phyloP scores from a whole-genome alignment of 2,797 vertebrate species.

The Mionectes olivaceus region DNA sequence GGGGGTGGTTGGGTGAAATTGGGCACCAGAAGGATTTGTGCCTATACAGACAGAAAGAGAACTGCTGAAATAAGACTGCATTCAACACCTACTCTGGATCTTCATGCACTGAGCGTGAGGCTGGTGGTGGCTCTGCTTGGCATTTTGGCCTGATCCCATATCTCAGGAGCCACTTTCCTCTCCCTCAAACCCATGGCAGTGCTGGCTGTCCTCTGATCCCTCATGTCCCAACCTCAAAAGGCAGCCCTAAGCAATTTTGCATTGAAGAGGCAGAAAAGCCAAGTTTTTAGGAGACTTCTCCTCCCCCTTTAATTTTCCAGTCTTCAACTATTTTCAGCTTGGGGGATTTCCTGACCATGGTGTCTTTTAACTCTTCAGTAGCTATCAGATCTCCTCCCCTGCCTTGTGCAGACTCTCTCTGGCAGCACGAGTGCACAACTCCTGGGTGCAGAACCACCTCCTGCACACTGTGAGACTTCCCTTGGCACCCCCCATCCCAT shows the following conservation, averaged over 20 bases:
- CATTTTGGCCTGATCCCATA: background rate
- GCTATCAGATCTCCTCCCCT: background rate
- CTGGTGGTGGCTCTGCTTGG: background rate
- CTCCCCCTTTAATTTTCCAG: background rate
- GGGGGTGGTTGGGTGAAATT: background rate
- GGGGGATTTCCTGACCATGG: background rate
- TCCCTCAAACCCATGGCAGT: background rate
- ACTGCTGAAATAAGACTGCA: background rate
- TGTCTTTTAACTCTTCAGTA: background rate
- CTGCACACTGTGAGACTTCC: background rate
- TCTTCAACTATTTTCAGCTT: background rate
- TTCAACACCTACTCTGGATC: background rate
- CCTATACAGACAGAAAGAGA: background rate
- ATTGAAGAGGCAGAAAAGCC: background rate
- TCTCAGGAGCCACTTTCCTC: background rate
- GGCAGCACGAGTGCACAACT: background rate
- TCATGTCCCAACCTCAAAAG: accelerated
- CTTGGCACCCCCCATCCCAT: background rate
- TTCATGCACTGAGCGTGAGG: background rate
- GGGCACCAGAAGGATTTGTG: background rate
- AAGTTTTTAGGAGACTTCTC: background rate
- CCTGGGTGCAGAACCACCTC: background rate
- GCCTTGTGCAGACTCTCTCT: background rate
- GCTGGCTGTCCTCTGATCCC: background rate
- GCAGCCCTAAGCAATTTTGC: background rate